These are phyloP conservation scores for Pachydiplax longipennis DNA, from an alignment of 2,888 invertebrate genomes.

Conservation along the genomic window DNA sequence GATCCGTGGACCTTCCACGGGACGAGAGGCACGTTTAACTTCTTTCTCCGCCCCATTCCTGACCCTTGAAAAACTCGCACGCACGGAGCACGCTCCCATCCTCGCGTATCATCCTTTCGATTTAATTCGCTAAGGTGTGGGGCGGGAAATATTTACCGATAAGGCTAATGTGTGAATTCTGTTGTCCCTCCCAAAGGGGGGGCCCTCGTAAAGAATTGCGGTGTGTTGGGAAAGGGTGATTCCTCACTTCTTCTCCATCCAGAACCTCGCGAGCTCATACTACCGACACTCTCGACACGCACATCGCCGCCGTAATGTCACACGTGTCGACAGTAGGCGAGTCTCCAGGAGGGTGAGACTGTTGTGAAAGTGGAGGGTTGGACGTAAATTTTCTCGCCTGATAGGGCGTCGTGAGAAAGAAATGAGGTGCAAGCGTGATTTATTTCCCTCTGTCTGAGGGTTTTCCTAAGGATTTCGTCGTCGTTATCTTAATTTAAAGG, in stretches of 20 bases:
- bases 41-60: not conserved
- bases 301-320: conserved; percentile 6
- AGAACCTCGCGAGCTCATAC: not conserved
- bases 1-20: not conserved
- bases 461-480: too few species aligned
- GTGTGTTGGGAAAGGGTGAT: not conserved
- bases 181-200: too few species aligned
- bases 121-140: too few species aligned
- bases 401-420: not conserved
- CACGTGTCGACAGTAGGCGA: not conserved
- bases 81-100: too few species aligned
- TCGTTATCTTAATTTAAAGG: too few species aligned
- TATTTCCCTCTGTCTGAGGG: too few species aligned
- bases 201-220: too few species aligned
- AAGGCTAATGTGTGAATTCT: not conserved
- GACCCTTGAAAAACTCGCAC: too few species aligned
- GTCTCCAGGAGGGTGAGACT: not conserved
- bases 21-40: not conserved
- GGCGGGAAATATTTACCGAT: too few species aligned
- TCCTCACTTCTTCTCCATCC: not conserved
- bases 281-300: conserved; percentile 3
- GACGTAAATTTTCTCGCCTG: not conserved
- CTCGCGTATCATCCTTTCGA: too few species aligned
- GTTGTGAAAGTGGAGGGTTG: not conserved
- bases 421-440: too few species aligned